phyloP scores from a whole-genome alignment of 1,140 invertebrate species.

The Contarinia nasturtii region DNA sequence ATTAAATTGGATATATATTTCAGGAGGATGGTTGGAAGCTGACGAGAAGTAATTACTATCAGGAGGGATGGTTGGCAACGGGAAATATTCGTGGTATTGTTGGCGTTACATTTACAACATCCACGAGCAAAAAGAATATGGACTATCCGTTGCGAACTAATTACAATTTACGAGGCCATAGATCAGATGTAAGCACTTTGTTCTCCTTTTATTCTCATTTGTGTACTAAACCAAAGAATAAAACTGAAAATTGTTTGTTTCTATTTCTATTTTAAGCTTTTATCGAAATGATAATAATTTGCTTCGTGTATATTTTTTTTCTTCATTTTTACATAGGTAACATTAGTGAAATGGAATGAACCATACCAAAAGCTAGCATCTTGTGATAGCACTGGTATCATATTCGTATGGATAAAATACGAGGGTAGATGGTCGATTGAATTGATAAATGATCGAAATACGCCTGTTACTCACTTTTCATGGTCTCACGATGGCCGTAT shows the following conservation, averaged over 20 bases:
- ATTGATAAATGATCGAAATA: conserved; percentile 93
- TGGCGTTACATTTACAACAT: conserved; percentile 89
- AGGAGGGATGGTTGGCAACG: conserved; percentile 95
- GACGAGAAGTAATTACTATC: conserved; percentile 88
- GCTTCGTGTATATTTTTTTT: too few relatives aligned
- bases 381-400: conserved; percentile 93
- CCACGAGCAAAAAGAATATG: conserved; percentile 63
- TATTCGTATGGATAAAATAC: conserved; percentile 99
- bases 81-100: conserved; percentile 88
- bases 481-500: conserved; percentile 98
- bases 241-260: too few relatives aligned
- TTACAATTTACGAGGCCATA: conserved; percentile 92
- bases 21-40: conserved; percentile 85
- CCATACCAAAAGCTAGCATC: conserved; percentile 96
- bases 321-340: conserved; percentile 43
- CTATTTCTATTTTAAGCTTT: too few relatives aligned
- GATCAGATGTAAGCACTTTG: conserved; percentile 74
- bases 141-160: conserved; percentile 82
- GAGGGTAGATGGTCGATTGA: conserved; percentile 98
- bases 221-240: too few relatives aligned
- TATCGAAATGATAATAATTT: too few relatives aligned
- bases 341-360: conserved; percentile 95
- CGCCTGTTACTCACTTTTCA: conserved; percentile 88
- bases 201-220: not conserved
- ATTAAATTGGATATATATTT: too few relatives aligned